These are phyloP conservation scores for Ophion ventricosus DNA, from an alignment of 2,888 invertebrate species.

Conservation along the genomic window DNA sequence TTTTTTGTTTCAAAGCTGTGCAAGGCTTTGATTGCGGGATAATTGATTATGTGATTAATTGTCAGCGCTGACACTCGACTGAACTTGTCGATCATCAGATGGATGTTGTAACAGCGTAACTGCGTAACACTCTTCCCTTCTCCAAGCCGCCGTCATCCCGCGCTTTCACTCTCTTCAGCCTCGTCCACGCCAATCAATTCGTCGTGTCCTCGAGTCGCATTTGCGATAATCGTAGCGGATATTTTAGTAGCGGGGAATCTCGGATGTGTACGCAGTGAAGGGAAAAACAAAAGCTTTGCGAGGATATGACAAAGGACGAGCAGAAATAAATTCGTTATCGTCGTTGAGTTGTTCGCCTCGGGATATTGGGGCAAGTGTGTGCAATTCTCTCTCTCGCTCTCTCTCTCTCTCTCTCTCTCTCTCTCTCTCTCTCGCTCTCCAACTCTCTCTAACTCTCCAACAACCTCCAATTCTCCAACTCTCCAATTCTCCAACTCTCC, in stretches of 20 bases:
- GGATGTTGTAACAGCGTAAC: no score
- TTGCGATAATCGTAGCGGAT: conserved; percentile 36
- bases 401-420: background rate
- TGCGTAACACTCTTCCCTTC: background rate
- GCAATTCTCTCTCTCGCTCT: conserved; percentile 35
- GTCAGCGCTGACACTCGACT: no score
- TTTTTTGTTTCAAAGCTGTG: no score
- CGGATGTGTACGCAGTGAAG: conserved; percentile 31
- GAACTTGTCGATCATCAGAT: no score
- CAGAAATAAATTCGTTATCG: conserved; percentile 60
- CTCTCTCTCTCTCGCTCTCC: conserved; percentile 15
- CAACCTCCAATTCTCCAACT: background rate
- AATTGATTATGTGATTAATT: no score
- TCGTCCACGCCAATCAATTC: background rate
- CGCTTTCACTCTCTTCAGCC: background rate
- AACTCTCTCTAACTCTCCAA: no score
- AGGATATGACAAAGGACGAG: conserved; percentile 10
- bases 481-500: background rate
- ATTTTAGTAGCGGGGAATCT: conserved; percentile 38
- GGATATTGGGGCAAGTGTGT: conserved; percentile 55
- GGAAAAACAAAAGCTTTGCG: background rate
- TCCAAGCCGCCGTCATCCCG: no score
- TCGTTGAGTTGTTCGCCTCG: conserved; percentile 52
- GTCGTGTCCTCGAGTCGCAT: background rate
- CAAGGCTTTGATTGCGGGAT: no score